Percentiles rank a stretch among this genome's conserved stretches.
These are phyloP conservation scores for Tinamus guttatus DNA, from an alignment of 2,113 vertebrate genomes.

Conservation along the genomic window DNA sequence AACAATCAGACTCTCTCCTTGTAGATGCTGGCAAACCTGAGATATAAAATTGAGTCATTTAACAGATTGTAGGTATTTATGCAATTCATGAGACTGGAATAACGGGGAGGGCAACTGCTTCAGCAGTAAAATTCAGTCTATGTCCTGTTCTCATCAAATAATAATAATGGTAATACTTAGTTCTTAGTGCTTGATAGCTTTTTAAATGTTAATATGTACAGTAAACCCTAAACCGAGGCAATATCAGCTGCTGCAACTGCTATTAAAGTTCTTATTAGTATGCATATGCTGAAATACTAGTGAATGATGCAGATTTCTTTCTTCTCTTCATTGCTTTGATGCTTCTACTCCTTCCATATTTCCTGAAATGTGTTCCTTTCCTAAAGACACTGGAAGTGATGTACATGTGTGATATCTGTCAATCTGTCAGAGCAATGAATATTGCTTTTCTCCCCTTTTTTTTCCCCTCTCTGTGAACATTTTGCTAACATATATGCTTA, in stretches of 20 bases:
- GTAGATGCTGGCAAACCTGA: neutral
- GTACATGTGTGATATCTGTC: neutral
- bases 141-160: neutral
- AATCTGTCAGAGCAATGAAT: neutral
- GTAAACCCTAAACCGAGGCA: neutral
- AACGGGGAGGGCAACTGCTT: neutral
- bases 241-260: neutral
- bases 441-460: neutral
- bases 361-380: neutral
- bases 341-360: neutral
- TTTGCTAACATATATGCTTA: too few relatives aligned
- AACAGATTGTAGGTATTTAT: neutral
- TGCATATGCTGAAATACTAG: neutral
- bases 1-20: neutral
- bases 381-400: neutral
- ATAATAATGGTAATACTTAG: neutral
- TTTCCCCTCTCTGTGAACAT: neutral
- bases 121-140: neutral
- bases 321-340: neutral
- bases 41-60: neutral
- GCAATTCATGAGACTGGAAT: neutral
- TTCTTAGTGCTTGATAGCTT: neutral
- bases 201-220: neutral
- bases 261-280: neutral
- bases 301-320: neutral